Evolutionary conservation across 2,888 invertebrate species (phyloP).

Genomic region (Herminia tarsipennalis): DNA sequence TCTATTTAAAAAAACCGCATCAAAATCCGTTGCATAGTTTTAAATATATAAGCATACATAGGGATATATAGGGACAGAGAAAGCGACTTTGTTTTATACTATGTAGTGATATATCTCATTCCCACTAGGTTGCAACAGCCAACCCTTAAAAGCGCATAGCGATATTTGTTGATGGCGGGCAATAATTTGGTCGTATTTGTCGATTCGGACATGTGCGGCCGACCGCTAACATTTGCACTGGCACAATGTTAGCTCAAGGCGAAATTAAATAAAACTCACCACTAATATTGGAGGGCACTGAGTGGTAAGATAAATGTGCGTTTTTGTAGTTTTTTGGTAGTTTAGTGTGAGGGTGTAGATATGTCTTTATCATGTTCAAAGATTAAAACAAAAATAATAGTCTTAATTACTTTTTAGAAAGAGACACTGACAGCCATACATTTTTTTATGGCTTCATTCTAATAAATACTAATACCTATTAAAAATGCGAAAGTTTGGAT

Average conservation of each 20-base stretch:
- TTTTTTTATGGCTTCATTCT: no score
- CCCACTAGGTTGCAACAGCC: conserved; percentile 15
- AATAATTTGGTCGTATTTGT: conserved; percentile 82
- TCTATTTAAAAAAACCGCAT: no score
- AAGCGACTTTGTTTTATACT: background rate
- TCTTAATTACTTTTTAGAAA: no score
- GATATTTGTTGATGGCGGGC: conserved; percentile 64
- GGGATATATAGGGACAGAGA: no score
- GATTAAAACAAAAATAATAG: no score
- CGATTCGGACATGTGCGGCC: conserved; percentile 71
- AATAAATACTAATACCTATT: no score
- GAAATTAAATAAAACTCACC: conserved; percentile 82
- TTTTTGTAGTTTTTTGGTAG: conserved; percentile 9
- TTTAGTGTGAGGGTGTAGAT: background rate
- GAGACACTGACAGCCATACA: no score
- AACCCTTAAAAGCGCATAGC: conserved; percentile 38
- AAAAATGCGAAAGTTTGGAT: no score
- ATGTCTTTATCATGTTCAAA: background rate
- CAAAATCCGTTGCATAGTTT: no score
- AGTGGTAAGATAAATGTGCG: conserved; percentile 14
- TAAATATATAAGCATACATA: no score
- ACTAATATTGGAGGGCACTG: conserved; percentile 64
- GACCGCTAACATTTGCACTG: conserved; percentile 74
- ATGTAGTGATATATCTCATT: no score
- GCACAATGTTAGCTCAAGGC: conserved; percentile 72